A percentile compares a stretch with the other conserved stretches of the same genome.
Conservation (phyloP, 2,113 vertebrate genomes). For the Pangasianodon gigas region DNA sequence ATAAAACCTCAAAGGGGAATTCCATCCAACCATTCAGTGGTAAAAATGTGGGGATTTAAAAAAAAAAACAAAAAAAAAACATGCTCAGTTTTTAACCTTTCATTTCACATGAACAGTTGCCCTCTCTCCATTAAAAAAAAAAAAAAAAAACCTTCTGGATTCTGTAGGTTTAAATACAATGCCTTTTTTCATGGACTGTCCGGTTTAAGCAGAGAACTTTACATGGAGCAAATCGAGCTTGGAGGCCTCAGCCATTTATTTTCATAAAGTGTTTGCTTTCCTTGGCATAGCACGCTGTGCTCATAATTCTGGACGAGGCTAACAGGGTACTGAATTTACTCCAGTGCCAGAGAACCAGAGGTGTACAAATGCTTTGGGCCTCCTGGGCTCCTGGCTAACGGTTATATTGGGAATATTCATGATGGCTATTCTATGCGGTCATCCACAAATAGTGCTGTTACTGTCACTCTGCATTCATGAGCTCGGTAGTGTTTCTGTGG, state of each 20-base stretch:
- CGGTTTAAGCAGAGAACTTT: conserved; percentile 32
- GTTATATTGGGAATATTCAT: conserved; percentile 43
- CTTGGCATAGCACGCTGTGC: conserved; percentile 52
- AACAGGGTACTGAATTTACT: conserved; percentile 2
- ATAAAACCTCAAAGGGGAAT: conserved; percentile 10
- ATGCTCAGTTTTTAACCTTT: not conserved
- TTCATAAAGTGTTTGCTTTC: conserved; percentile 58
- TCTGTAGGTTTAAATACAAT: not conserved
- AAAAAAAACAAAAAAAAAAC: not conserved
- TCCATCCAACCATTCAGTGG: not conserved
- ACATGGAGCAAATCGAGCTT: conserved; percentile 39
- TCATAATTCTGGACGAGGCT: conserved; percentile 52
- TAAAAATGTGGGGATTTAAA: not conserved
- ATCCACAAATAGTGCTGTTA: conserved; percentile 30
- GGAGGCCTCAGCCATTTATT: conserved; percentile 43
- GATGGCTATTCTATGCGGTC: conserved; percentile 18
- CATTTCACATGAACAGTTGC: not conserved
- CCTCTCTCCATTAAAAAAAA: not conserved
- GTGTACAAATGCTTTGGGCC: conserved; percentile 8
- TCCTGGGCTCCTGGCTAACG: conserved; percentile 27
- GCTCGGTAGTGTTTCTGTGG: not conserved
- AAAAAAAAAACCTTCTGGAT: not conserved
- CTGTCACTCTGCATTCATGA: conserved; percentile 27
- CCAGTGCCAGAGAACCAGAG: conserved; percentile 46
- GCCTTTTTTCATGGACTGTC: conserved; percentile 17